Conservation (phyloP, 2,888 invertebrate genomes). For the Meta bourneti region DNA sequence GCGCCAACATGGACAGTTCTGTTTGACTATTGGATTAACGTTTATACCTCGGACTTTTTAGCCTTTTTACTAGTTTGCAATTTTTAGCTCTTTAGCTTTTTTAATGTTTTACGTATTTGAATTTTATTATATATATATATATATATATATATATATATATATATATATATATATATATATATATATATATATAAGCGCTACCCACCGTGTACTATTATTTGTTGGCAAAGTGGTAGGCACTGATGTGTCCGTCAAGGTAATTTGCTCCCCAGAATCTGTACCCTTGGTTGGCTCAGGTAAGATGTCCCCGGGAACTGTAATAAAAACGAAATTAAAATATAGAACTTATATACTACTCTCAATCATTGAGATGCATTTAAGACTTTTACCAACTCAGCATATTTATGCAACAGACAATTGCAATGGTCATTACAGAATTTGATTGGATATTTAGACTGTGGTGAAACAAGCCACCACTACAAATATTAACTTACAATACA, state of each 20-base stretch:
- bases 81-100: no score
- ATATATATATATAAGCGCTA: neutral
- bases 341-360: neutral
- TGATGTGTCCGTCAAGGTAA: slow-evolving; percentile 46
- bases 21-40: no score
- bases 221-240: slow-evolving; percentile 56
- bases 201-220: slow-evolving; percentile 52
- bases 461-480: no score
- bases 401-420: neutral
- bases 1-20: no score
- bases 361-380: neutral
- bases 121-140: no score
- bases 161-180: neutral
- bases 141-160: neutral
- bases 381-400: neutral
- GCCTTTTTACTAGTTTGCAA: no score
- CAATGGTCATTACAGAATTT: no score
- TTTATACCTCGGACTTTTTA: no score
- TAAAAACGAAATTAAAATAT: neutral
- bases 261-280: slow-evolving; percentile 25
- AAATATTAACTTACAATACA: no score
- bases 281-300: slow-evolving; percentile 65
- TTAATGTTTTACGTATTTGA: no score
- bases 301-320: slow-evolving; percentile 68
- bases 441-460: no score